phyloP scores from a whole-genome alignment of 2,888 invertebrate species.

The Odiellus spinosus region DNA sequence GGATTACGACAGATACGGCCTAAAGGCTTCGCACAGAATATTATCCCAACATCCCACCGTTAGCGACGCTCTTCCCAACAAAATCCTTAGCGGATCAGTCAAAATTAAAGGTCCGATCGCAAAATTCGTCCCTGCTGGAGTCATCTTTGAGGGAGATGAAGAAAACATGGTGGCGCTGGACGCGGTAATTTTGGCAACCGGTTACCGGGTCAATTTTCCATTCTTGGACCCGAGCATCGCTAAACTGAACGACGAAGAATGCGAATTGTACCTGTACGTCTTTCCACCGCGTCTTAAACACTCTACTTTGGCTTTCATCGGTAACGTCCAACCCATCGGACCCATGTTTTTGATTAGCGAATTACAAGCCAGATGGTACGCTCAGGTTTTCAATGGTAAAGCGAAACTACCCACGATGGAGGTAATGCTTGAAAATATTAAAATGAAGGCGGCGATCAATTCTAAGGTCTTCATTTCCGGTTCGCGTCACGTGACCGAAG shows the following conservation, averaged over 20 bases:
- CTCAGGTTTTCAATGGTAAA: slow-evolving; percentile 25
- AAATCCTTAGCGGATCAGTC: slow-evolving; percentile 29
- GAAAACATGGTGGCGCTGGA: slow-evolving; percentile 19
- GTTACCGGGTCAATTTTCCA: slow-evolving; percentile 29
- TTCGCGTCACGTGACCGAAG: slow-evolving; percentile 15
- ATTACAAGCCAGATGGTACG: slow-evolving; percentile 33
- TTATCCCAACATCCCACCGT: slow-evolving; percentile 24
- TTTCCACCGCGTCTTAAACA: slow-evolving; percentile 27
- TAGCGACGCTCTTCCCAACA: slow-evolving; percentile 32
- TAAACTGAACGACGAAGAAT: slow-evolving; percentile 16
- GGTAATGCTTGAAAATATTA: slow-evolving; percentile 28
- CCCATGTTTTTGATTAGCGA: slow-evolving; percentile 34
- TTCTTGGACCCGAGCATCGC: slow-evolving; percentile 20
- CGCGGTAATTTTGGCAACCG: slow-evolving; percentile 29
- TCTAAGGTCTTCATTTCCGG: slow-evolving; percentile 14
- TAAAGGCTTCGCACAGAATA: slow-evolving; percentile 28
- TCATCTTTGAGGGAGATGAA: slow-evolving; percentile 13
- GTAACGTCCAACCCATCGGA: slow-evolving; percentile 32
- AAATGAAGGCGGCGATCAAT: slow-evolving; percentile 20
- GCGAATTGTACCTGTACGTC: slow-evolving; percentile 30
- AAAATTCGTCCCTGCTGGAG: slow-evolving; percentile 18
- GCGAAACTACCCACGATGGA: slow-evolving; percentile 24
- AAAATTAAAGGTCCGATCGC: slow-evolving; percentile 24
- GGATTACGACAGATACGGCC: slow-evolving; percentile 28
- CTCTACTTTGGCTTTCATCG: slow-evolving; percentile 32